Conservation (phyloP, 2,888 invertebrate species). For the Allophyes oxyacanthae region DNA sequence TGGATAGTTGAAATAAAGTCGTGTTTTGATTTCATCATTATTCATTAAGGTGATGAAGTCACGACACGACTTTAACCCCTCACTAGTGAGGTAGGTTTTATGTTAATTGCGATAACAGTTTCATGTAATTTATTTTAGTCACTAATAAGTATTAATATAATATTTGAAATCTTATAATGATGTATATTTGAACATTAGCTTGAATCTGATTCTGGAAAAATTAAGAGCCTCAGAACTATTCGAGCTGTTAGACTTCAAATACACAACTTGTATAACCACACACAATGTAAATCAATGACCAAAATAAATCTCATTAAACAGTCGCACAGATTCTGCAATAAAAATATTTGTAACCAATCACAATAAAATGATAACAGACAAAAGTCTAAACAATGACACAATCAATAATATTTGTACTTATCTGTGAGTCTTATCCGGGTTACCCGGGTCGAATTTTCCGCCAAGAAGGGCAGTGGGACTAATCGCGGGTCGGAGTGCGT, state of each 20-base stretch:
- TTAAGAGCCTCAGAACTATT: too few species aligned
- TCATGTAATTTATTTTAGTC: constrained; percentile 11
- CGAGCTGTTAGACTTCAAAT: not conserved
- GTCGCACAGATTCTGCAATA: not conserved
- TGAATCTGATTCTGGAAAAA: not conserved
- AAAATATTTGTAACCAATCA: constrained; percentile 4
- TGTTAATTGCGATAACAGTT: not conserved
- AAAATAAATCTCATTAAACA: constrained; percentile 13
- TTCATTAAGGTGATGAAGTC: not conserved
- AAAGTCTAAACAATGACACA: constrained; percentile 47
- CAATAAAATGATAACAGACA: constrained; percentile 24
- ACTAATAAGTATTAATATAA: not conserved
- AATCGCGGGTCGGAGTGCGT: constrained; percentile 81
- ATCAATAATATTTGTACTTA: constrained; percentile 71
- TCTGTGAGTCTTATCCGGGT: constrained; percentile 69
- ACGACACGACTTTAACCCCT: not conserved
- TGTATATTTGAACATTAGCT: constrained; percentile 2
- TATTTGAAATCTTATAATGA: too few species aligned
- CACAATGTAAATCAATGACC: not conserved
- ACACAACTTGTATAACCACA: not conserved
- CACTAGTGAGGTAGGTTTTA: not conserved
- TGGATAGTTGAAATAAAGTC: constrained; percentile 4
- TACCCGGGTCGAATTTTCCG: constrained; percentile 66
- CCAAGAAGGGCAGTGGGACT: constrained; percentile 79
- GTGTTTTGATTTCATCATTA: constrained; percentile 1